Conservation (phyloP, 2,797 vertebrate species). For the Heterohyrax brucei region DNA sequence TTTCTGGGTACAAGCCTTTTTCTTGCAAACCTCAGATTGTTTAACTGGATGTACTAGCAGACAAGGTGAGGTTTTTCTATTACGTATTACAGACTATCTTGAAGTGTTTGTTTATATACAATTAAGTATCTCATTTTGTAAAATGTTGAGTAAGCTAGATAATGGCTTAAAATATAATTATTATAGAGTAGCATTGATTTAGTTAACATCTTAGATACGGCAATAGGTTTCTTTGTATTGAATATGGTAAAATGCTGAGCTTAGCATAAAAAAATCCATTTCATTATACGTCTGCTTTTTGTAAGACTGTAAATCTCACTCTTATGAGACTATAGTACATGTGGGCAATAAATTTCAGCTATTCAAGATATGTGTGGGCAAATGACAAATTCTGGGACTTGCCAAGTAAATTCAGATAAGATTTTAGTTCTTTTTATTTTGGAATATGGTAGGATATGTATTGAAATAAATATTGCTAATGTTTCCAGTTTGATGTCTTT, state of each 20-base stretch:
- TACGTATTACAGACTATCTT: not conserved
- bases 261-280: constrained; percentile 24
- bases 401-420: not conserved
- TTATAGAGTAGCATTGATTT: constrained; percentile 34
- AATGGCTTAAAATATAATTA: not conserved
- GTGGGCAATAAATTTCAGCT: not conserved
- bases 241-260: constrained; percentile 7
- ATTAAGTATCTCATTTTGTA: not conserved
- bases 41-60: constrained; percentile 29
- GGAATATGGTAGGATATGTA: constrained; percentile 15
- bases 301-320: not conserved
- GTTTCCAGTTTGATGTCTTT: not conserved
- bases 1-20: not conserved
- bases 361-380: constrained; percentile 5
- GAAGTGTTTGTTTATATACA: constrained; percentile 30
- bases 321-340: not conserved
- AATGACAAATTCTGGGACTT: not conserved
- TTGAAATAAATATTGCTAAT: constrained; percentile 38
- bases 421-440: constrained; percentile 54
- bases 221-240: not conserved
- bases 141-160: constrained; percentile 19
- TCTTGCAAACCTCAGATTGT: not conserved
- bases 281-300: not conserved
- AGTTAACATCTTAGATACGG: constrained; percentile 10
- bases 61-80: constrained; percentile 24